Evolutionary conservation across 2,888 invertebrate species (phyloP).

Genomic region (Apotomis betuletana): DNA sequence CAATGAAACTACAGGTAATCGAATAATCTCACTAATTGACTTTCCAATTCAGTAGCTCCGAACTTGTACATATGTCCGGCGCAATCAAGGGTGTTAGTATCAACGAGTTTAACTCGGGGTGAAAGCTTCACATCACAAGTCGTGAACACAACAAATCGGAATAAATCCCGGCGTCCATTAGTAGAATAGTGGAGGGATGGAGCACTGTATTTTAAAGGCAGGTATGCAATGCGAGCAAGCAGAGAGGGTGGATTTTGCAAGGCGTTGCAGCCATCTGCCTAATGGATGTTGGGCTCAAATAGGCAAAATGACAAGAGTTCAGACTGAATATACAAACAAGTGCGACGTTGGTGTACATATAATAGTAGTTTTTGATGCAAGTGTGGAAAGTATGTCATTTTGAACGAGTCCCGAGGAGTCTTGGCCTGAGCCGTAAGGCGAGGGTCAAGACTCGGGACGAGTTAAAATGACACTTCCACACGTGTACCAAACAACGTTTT

Average conservation of each 20-base stretch:
- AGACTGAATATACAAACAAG: background rate
- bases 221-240: slow-evolving; percentile 18
- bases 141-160: slow-evolving; percentile 6
- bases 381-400: too few species aligned
- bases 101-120: slow-evolving; percentile 27
- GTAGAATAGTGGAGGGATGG: slow-evolving; percentile 34
- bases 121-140: slow-evolving; percentile 7
- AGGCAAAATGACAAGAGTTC: slow-evolving; percentile 27
- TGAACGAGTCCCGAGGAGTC: too few species aligned
- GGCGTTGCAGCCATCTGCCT: slow-evolving; percentile 28
- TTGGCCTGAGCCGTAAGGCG: too few species aligned
- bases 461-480: too few species aligned
- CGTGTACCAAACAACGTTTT: too few species aligned
- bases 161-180: slow-evolving; percentile 35
- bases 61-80: background rate
- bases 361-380: too few species aligned
- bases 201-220: slow-evolving; percentile 21
- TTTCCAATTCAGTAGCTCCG: slow-evolving; percentile 21
- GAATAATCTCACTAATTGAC: slow-evolving; percentile 23
- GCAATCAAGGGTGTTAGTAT: slow-evolving; percentile 31
- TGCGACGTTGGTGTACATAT: background rate
- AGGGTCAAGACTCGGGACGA: too few species aligned
- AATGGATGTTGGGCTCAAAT: slow-evolving; percentile 33
- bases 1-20: slow-evolving; percentile 91
- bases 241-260: slow-evolving; percentile 21